A percentile compares a stretch with the other conserved stretches of the same genome.
These are phyloP conservation scores for sheep (Ovis aries) DNA, from an alignment of 2,113 vertebrate species.

Conservation along the genomic window DNA sequence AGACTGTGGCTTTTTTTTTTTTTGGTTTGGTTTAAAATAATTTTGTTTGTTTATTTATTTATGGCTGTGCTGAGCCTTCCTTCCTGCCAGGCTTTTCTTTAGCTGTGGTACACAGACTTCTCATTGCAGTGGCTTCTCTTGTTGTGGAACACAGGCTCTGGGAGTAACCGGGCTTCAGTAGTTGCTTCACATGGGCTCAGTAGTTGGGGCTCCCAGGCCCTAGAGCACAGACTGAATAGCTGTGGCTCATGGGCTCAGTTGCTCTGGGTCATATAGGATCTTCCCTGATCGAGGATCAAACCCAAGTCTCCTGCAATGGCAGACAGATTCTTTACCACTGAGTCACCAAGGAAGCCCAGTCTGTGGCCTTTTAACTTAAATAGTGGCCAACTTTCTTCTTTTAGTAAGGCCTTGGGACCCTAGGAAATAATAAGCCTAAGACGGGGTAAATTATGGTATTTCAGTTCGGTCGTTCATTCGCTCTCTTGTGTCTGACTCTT, in stretches of 20 bases:
- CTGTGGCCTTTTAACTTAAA: not conserved
- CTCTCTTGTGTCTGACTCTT: not conserved
- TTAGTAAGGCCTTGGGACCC: not conserved
- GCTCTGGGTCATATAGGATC: not conserved
- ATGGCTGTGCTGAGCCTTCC: not conserved
- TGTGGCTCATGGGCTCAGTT: not conserved
- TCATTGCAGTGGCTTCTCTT: not conserved
- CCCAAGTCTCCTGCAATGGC: not conserved
- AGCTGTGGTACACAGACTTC: not conserved
- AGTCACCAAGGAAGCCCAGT: not conserved
- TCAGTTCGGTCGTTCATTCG: not conserved
- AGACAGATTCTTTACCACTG: not conserved
- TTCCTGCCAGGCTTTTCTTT: not conserved
- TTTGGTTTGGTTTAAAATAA: not conserved
- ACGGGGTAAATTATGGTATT: not conserved
- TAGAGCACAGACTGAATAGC: not conserved
- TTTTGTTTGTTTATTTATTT: not conserved
- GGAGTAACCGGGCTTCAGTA: not conserved
- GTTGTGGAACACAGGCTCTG: not conserved
- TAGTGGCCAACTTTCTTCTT: not conserved
- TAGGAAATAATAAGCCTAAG: not conserved
- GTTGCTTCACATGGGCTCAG: not conserved
- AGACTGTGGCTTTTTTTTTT: not conserved
- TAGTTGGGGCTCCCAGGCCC: not conserved
- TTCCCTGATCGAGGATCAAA: not conserved